These are phyloP conservation scores for Cyprinodon brontotheroides DNA, from an alignment of 2,113 vertebrate genomes.

Conservation along the genomic window DNA sequence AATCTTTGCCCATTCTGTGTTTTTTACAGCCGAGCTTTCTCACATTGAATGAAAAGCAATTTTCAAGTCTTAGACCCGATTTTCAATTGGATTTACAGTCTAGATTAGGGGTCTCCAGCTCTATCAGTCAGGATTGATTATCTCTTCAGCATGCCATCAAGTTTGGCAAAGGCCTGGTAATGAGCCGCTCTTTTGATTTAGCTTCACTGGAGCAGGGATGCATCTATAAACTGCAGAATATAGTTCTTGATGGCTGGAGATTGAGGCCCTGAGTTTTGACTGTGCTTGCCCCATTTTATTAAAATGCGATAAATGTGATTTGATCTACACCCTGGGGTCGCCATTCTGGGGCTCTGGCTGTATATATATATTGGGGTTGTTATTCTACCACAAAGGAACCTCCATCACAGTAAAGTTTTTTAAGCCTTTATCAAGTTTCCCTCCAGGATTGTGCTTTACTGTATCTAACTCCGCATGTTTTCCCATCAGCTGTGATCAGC, in stretches of 20 bases:
- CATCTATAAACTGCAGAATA: too few species aligned
- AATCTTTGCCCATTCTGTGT: neutral
- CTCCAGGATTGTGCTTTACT: neutral
- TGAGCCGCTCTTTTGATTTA: too few species aligned
- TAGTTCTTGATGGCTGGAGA: too few species aligned
- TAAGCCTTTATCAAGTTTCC: neutral
- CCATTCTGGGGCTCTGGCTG: neutral
- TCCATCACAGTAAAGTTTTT: neutral
- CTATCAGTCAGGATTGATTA: too few species aligned
- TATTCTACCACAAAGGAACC: neutral
- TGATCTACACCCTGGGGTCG: neutral
- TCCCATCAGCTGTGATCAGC: too few species aligned
- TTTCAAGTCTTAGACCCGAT: neutral
- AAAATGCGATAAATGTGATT: neutral
- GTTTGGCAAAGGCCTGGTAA: too few species aligned
- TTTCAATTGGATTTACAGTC: neutral
- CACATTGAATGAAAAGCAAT: neutral
- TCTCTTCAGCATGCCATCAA: too few species aligned
- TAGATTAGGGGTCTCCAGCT: neutral
- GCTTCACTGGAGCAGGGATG: too few species aligned
- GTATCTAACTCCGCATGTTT: too few species aligned
- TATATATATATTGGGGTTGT: neutral
- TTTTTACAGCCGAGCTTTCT: neutral
- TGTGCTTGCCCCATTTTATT: too few species aligned
- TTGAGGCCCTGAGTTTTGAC: too few species aligned